phyloP scores from a whole-genome alignment of 1,140 invertebrate genomes.

The Papilio xuthus region DNA sequence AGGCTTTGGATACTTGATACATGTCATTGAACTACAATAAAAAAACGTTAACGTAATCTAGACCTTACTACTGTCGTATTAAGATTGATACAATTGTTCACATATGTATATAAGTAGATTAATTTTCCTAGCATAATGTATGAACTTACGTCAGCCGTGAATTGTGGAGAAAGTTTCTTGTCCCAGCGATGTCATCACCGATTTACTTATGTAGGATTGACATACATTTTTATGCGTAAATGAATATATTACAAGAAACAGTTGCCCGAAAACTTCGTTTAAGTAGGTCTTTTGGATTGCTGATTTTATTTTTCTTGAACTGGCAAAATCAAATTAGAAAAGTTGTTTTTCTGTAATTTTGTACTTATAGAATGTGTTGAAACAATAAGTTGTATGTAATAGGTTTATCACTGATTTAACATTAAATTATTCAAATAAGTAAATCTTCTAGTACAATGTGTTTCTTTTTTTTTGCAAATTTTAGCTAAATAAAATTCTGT shows the following conservation, averaged over 20 bases:
- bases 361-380: too few relatives aligned
- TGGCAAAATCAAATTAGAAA: too few relatives aligned
- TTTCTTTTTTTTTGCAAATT: neutral
- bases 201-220: slow-evolving; percentile 27
- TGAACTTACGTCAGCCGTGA: slow-evolving; percentile 49
- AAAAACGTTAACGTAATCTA: slow-evolving; percentile 2
- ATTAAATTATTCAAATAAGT: too few relatives aligned
- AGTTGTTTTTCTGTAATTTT: too few relatives aligned
- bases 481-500: neutral
- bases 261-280: neutral
- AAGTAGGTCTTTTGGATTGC: neutral
- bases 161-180: slow-evolving; percentile 51
- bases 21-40: slow-evolving; percentile 21
- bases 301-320: neutral
- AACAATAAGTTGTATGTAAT: too few relatives aligned
- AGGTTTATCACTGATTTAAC: too few relatives aligned
- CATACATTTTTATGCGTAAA: neutral
- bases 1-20: neutral
- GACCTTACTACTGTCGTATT: neutral
- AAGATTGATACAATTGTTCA: slow-evolving; percentile 21
- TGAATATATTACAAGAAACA: neutral
- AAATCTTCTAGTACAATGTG: too few relatives aligned
- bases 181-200: slow-evolving; percentile 25
- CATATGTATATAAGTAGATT: slow-evolving; percentile 12
- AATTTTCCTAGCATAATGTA: slow-evolving; percentile 42